Conservation (phyloP, 2,888 invertebrate genomes). For the Oscheius sp. region DNA sequence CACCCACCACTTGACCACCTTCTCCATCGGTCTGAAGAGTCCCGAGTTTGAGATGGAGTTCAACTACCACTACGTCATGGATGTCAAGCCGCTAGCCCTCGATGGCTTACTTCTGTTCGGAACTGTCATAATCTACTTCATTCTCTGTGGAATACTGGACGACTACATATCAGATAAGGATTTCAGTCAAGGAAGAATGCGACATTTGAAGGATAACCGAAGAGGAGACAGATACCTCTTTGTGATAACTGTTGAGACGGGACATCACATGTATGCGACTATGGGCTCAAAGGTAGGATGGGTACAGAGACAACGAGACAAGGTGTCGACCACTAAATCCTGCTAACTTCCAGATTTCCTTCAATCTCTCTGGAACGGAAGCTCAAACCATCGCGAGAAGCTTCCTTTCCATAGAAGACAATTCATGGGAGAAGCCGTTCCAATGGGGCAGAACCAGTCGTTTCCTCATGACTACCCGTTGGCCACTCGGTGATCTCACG, state of each 20-base stretch:
- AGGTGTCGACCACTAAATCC: too few species aligned
- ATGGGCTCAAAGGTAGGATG: slow-evolving; percentile 50
- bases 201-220: slow-evolving; percentile 54
- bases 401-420: slow-evolving; percentile 42
- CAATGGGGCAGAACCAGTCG: slow-evolving; percentile 56
- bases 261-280: slow-evolving; percentile 57
- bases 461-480: slow-evolving; percentile 58
- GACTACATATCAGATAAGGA: neutral
- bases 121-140: neutral
- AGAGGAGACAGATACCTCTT: slow-evolving; percentile 59
- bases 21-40: slow-evolving; percentile 55
- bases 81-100: slow-evolving; percentile 41
- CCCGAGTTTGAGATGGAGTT: slow-evolving; percentile 55
- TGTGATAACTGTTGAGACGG: slow-evolving; percentile 57
- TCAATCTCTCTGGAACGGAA: slow-evolving; percentile 57
- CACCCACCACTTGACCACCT: slow-evolving; percentile 50
- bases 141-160: neutral
- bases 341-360: slow-evolving; percentile 40
- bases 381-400: slow-evolving; percentile 48
- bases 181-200: slow-evolving; percentile 37
- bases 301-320: too few species aligned
- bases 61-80: slow-evolving; percentile 48
- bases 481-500: slow-evolving; percentile 54
- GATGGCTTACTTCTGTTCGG: neutral
- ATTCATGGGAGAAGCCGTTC: slow-evolving; percentile 43